Evolutionary conservation across 2,113 vertebrate species (phyloP), one percentile per base, ranked within the genome.

Genomic region (Lophura nycthemera): DNA sequence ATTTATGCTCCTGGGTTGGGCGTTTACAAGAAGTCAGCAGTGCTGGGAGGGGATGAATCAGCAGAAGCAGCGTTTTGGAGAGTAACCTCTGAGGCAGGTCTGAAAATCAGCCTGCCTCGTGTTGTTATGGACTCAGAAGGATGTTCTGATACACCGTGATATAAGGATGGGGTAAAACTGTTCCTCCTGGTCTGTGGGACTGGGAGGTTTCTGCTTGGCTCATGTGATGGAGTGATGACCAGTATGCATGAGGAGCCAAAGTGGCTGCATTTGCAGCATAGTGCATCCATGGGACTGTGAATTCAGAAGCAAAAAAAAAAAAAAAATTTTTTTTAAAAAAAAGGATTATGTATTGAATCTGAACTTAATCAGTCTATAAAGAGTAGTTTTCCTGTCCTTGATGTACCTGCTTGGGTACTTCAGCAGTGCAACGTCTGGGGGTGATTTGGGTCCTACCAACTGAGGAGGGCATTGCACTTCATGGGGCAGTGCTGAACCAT

Each of bases 21-120:
- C 32, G 2, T 90, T 95, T 90, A 48, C n/a, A 83, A 78, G 86
- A 89, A 95, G 90, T 63, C 94, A 95, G 95, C 86, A 92, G 60
- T 71, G 90, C 77, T 7, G 4, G 71, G 20, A 73, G 72, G 63
- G 82, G 76, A 95, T 96, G 93, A 95, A 95, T 97, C 96, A 96
- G 91, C 93, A 93, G 83, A 92, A 91, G 57, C 77, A 95, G 90
- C 60, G 19, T 85, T 90, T 83, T 84, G 60, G 71, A 60, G 93
- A 84, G 64, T 54, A 93, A 78, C 73, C 88, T 60, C 90, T 77
- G 43, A 54, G 89, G 30, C 65, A 30, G 30, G n/a, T 67, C 77
- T 85, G 86, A 64, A 85, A 87, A 43, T 8, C 56, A 83, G 65
- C 32, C 13, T 78, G 16, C 38, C 52, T 70, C 17, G 32, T 30